phyloP scores from a whole-genome alignment of 2,797 vertebrate genomes.

The Squalus acanthias region DNA sequence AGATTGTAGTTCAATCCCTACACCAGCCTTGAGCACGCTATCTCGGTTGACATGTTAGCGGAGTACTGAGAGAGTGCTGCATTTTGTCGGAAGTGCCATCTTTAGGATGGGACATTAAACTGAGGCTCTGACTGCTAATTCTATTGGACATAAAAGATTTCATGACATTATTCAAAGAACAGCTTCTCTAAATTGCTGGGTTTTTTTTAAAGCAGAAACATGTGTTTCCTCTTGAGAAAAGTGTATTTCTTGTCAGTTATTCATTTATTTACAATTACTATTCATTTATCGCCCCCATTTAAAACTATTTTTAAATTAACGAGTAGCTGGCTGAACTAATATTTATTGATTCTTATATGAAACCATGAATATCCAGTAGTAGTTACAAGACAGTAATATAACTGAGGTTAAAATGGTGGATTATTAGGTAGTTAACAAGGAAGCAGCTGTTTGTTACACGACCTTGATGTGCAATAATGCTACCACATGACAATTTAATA shows the following conservation, averaged over 20 bases:
- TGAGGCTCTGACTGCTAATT: background rate
- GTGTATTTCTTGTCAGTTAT: background rate
- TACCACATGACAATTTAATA: background rate
- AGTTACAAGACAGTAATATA: background rate
- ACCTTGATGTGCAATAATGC: background rate
- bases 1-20: no score
- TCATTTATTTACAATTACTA: background rate
- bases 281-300: background rate
- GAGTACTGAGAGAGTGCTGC: background rate
- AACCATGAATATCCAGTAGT: background rate
- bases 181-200: background rate
- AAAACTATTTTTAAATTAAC: background rate
- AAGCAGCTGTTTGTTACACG: background rate
- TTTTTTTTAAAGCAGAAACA: background rate
- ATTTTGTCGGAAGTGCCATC: no score
- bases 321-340: background rate
- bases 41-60: no score
- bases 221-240: background rate
- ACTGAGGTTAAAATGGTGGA: no score
- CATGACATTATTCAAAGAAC: background rate
- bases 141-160: background rate
- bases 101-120: background rate
- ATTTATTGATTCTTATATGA: background rate
- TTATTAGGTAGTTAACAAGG: no score
- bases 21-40: no score